Evolutionary conservation across 64 coral and sea anemone genomes (phyloP).

Genomic region (Astreopora myriophthalma): DNA sequence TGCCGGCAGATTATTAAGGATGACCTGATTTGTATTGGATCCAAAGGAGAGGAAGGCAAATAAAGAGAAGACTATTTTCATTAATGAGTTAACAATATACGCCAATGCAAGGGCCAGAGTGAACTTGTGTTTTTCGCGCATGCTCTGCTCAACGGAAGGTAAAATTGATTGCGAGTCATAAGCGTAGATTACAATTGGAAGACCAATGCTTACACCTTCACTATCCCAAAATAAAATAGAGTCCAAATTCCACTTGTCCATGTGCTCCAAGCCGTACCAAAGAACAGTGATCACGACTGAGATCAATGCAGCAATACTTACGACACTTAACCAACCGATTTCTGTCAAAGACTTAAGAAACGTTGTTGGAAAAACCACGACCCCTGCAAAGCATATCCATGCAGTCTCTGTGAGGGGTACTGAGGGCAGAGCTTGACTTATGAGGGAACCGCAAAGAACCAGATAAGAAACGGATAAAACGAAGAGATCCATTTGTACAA

Average conservation of each 20-base stretch:
- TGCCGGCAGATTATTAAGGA: background rate
- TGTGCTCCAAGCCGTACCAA: background rate
- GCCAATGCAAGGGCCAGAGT: background rate
- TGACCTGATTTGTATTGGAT: background rate
- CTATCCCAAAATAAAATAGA: background rate
- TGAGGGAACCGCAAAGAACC: background rate
- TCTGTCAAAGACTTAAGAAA: background rate
- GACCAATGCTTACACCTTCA: background rate
- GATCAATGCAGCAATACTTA: background rate
- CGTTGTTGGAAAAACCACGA: background rate
- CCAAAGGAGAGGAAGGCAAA: background rate
- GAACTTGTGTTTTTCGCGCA: background rate
- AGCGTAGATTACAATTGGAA: background rate
- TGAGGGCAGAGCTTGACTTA: background rate
- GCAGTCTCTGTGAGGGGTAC: background rate
- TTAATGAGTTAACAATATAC: background rate
- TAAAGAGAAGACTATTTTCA: background rate
- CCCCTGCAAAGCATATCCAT: background rate
- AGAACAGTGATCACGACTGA: background rate
- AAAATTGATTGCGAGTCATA: background rate
- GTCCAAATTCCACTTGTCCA: background rate
- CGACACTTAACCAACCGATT: background rate
- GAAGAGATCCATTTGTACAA: background rate
- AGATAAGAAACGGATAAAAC: background rate
- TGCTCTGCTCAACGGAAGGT: background rate